Evolutionary conservation across 2,797 vertebrate species (phyloP).

Genomic region (Ptychadena robeensis): DNA sequence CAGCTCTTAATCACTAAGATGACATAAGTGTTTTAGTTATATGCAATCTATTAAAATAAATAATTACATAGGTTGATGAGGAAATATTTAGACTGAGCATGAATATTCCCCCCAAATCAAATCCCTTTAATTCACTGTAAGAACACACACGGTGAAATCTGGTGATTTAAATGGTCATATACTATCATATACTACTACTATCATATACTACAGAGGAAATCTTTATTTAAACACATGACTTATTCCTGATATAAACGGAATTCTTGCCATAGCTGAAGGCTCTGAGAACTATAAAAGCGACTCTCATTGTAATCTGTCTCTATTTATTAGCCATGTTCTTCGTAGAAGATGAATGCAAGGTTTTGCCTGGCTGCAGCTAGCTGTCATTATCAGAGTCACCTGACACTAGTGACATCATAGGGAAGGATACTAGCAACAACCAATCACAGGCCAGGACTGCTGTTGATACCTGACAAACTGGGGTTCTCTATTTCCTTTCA

Average conservation of each 20-base stretch:
- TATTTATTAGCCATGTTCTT: background rate
- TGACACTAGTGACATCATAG: constrained; percentile 38
- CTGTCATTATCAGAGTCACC: constrained; percentile 35
- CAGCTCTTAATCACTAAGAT: too few relatives aligned
- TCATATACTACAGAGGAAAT: background rate
- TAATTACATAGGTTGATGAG: background rate
- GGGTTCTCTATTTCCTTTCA: constrained; percentile 23
- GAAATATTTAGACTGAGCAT: background rate
- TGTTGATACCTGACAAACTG: constrained; percentile 45
- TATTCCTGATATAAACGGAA: background rate
- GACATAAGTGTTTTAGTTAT: too few relatives aligned
- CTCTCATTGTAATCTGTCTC: background rate
- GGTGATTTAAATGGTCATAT: background rate
- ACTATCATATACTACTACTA: background rate
- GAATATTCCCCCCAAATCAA: background rate
- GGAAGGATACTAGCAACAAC: constrained; percentile 54
- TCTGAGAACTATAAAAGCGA: background rate
- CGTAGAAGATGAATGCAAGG: background rate
- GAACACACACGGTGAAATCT: background rate
- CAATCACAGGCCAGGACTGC: constrained; percentile 22
- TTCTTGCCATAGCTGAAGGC: background rate
- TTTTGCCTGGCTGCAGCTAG: constrained; percentile 10
- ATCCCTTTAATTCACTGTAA: background rate
- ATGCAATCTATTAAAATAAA: too few relatives aligned
- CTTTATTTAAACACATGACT: background rate